Percentiles rank a stretch among this genome's conserved stretches.
phyloP scores from a whole-genome alignment of 2,888 invertebrate genomes.

The Teleogryllus oceanicus region DNA sequence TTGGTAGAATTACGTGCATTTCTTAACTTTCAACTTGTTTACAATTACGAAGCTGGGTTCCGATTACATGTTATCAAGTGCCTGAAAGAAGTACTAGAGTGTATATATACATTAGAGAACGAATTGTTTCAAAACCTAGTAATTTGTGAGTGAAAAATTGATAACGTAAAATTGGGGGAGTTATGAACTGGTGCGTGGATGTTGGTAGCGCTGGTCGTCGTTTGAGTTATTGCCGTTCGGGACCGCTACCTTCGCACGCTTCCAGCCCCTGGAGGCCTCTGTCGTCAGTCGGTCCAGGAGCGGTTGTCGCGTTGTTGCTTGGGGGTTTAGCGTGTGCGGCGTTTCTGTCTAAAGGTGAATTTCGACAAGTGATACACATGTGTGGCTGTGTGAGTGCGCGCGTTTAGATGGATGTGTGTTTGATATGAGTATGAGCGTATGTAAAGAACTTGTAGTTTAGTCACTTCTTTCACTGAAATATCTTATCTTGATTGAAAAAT shows the following conservation, averaged over 20 bases:
- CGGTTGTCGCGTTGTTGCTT: not conserved
- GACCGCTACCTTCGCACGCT: constrained; percentile 24
- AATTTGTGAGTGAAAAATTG: no score
- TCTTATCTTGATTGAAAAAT: no score
- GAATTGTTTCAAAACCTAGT: not conserved
- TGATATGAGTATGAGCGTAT: not conserved
- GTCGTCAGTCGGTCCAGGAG: constrained; percentile 54
- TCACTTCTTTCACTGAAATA: no score
- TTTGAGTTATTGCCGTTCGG: constrained; percentile 18
- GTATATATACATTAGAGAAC: not conserved
- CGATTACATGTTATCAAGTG: no score
- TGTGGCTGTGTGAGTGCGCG: not conserved
- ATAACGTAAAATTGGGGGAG: not conserved
- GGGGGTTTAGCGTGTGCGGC: not conserved
- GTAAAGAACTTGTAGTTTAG: no score
- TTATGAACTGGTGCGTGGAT: not conserved
- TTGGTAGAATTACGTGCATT: no score
- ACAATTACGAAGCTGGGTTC: no score
- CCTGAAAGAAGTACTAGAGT: not conserved
- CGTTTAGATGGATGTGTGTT: not conserved
- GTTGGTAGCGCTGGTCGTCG: not conserved
- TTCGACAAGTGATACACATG: not conserved
- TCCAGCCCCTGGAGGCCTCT: constrained; percentile 43
- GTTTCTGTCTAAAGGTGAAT: not conserved
- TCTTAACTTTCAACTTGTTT: no score